Evolutionary conservation across 2,113 vertebrate species (phyloP).

Genomic region (Martes martes): DNA sequence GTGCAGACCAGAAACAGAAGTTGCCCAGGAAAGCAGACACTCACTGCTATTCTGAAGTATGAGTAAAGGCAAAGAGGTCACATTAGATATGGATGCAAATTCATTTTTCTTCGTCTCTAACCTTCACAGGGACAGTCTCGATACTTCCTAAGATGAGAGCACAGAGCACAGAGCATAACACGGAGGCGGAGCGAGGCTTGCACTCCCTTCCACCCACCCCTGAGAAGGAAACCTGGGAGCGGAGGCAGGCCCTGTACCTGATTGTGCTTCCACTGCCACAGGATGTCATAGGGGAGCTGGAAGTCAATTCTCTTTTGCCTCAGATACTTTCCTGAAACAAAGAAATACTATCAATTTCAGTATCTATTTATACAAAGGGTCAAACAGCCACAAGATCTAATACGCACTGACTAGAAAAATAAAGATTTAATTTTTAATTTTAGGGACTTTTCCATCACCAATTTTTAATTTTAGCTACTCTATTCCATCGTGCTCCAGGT

Average conservation of each 20-base stretch:
- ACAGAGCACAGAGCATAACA: background rate
- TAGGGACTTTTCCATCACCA: background rate
- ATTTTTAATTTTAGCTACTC: constrained; percentile 7
- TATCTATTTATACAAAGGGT: background rate
- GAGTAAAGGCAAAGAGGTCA: constrained; percentile 62
- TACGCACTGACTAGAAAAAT: background rate
- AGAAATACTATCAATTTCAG: constrained; percentile 49
- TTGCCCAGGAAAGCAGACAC: background rate
- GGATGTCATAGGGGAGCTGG: constrained; percentile 97
- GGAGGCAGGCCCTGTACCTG: constrained; percentile 85
- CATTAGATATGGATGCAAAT: constrained; percentile 69
- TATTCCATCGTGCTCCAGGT: background rate
- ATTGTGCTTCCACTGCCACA: constrained; percentile 97
- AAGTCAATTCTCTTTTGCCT: constrained; percentile 97
- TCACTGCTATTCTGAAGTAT: constrained; percentile 68
- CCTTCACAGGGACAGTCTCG: constrained; percentile 41
- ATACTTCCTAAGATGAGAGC: background rate
- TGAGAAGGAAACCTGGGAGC: background rate
- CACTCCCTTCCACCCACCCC: background rate
- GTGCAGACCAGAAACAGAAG: constrained; percentile 55
- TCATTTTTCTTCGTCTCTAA: constrained; percentile 35
- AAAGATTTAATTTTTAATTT: background rate
- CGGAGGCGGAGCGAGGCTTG: background rate
- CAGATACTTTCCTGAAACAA: constrained; percentile 94
- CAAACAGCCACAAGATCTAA: background rate